Base-by-base conservation (phyloP, 92 coral and sea anemone genomes). In the Anthopleura xanthogrammica region DNA sequence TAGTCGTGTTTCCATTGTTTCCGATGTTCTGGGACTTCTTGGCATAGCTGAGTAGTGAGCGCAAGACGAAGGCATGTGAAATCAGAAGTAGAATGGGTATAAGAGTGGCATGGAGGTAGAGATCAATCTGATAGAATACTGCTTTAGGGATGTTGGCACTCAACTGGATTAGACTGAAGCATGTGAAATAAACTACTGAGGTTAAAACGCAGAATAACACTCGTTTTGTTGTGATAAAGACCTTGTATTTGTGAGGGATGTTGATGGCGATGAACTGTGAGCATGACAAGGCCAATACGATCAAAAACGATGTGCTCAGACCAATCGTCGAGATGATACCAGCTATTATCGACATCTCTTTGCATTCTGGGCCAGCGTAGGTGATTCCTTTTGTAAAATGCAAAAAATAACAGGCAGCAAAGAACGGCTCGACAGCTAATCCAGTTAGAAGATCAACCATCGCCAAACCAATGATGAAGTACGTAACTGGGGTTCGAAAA, bases 221-320 rank as follows among this genome's bases (percentile, higher is more conserved):
- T 1, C 92, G 91, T 12, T 81, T 58, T 39, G 88, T 91, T 14
- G 97, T 93, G 54, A 93, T 87, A 40, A 83, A 58, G 1, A 40
- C 80, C 83, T 87, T 90, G 90, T 90, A 93, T 36, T 80, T 85
- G 80, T 93, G 92, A 14, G 97, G 97, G 64, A 66, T 91, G 78
- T 92, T 92, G 22, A 93, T 92, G 54, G 97, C 94, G 55, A 93
- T 87, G 78, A 91, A 89, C 83, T 93, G 97, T 1, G 94, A 86
- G 19, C 87, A 83, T 0, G 94, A 90, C 82, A 93, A 40, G 4
- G 91, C 94, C 17, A 93, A 82, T 2, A 93, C 94, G 41, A 91
- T 79, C 1, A 91, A 84, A 22, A 86, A 93, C 3, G 94, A 93
- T 5, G 92, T 71, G 77, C 91, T 93, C 16, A 93, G 58, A 14